Evolutionary conservation across 2,113 vertebrate genomes (phyloP).

Genomic region (Phoenicopterus ruber): DNA sequence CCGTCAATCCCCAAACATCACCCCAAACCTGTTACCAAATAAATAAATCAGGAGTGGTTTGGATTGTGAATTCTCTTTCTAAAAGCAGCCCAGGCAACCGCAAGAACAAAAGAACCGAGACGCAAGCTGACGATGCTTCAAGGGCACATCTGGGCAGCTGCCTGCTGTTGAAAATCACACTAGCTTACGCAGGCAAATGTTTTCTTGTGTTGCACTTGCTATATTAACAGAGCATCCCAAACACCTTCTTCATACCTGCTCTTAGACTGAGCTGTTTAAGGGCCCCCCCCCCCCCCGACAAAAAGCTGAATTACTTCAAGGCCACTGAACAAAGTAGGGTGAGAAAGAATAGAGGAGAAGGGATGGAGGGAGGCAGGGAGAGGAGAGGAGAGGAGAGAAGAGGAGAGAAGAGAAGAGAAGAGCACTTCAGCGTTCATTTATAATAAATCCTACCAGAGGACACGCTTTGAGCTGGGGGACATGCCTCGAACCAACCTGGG

Average conservation of each 20-base stretch:
- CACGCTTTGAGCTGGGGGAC: neutral
- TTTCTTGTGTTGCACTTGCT: neutral
- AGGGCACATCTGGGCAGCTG: slow-evolving; percentile 51
- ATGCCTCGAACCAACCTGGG: neutral
- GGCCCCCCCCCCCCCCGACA: no score
- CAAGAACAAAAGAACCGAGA: neutral
- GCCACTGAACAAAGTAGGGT: neutral
- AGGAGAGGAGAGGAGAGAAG: neutral
- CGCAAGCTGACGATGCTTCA: neutral
- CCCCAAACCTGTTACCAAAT: neutral
- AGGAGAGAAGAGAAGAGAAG: neutral
- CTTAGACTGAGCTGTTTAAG: neutral
- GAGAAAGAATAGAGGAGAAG: neutral
- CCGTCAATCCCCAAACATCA: neutral
- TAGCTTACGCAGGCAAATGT: neutral
- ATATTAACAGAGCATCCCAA: neutral
- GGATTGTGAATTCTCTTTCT: neutral
- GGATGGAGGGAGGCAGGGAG: neutral
- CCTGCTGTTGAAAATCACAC: neutral
- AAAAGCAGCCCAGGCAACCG: neutral
- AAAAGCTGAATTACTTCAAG: neutral
- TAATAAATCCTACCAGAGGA: neutral
- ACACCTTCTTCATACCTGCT: neutral
- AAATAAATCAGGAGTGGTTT: neutral
- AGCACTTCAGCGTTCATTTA: neutral